Evolutionary conservation across 2,888 invertebrate genomes (phyloP).

Genomic region (Acholoe squamosa): DNA sequence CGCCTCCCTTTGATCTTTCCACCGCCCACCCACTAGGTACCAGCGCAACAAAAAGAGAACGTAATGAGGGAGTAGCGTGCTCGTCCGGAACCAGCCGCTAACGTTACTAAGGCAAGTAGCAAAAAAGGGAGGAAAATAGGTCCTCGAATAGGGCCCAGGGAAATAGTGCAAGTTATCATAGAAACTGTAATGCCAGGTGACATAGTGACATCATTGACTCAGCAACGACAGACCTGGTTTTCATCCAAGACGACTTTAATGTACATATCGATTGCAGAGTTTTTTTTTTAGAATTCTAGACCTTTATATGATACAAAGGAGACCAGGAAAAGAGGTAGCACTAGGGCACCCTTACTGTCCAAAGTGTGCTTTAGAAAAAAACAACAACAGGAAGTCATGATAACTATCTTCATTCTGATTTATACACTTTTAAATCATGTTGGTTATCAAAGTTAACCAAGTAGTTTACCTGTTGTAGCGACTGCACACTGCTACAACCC

Average conservation of each 20-base stretch:
- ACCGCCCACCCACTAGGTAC: not conserved
- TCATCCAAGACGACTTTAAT: not conserved
- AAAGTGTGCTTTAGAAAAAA: too few relatives aligned
- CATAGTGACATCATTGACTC: slow-evolving; percentile 29
- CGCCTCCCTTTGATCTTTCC: not conserved
- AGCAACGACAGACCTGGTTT: not conserved
- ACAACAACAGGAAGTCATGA: too few relatives aligned
- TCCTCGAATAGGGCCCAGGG: not conserved
- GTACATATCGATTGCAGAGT: too few relatives aligned
- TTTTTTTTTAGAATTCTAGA: too few relatives aligned
- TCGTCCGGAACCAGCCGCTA: slow-evolving; percentile 1
- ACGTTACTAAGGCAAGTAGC: not conserved
- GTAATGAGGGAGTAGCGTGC: slow-evolving; percentile 22
- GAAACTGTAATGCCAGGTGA: slow-evolving; percentile 19
- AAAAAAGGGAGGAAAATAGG: not conserved
- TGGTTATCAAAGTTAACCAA: too few relatives aligned
- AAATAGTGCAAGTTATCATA: not conserved
- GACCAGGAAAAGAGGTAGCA: too few relatives aligned
- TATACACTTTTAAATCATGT: too few relatives aligned
- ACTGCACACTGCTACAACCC: too few relatives aligned
- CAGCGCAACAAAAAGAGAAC: not conserved
- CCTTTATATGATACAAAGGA: too few relatives aligned
- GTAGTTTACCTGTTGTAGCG: too few relatives aligned
- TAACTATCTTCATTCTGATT: too few relatives aligned
- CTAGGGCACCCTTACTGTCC: too few relatives aligned